Percentiles rank a stretch among this genome's conserved stretches.
Evolutionary conservation across 2,888 invertebrate species (phyloP).

Genomic region (Lasius platythorax): DNA sequence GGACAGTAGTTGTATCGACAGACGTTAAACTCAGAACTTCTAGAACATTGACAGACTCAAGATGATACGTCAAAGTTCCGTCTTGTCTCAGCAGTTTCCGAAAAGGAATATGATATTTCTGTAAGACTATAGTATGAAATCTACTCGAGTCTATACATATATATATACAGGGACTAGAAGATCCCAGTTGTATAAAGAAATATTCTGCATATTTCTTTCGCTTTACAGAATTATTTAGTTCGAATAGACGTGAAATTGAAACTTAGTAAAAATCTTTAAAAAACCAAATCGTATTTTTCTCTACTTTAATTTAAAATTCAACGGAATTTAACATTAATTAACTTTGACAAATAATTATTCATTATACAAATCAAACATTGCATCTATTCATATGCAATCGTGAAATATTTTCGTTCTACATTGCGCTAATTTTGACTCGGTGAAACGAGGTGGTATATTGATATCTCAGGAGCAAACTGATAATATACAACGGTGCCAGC

Average conservation of each 20-base stretch:
- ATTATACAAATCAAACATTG: neutral
- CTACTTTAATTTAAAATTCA: neutral
- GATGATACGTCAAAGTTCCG: neutral
- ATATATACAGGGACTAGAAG: neutral
- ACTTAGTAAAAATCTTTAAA: neutral
- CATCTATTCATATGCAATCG: neutral
- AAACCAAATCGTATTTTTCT: neutral
- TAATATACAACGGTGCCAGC: neutral
- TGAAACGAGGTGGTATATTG: constrained; percentile 29
- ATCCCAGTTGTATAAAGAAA: neutral
- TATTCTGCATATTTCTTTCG: neutral
- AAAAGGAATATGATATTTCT: neutral
- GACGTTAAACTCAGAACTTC: neutral
- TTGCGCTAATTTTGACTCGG: neutral
- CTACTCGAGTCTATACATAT: neutral
- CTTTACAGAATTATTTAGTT: neutral
- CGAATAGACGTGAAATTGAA: neutral
- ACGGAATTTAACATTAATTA: neutral
- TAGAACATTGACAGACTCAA: neutral
- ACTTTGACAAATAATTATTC: neutral
- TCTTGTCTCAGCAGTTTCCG: neutral
- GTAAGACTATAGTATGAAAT: constrained; percentile 3
- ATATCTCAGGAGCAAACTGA: constrained; percentile 24
- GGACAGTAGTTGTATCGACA: neutral
- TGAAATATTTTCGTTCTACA: neutral